Evolutionary conservation across 2,113 vertebrate species (phyloP), one percentile per base, ranked within the genome.

Genomic region (Falcunculus frontatus): DNA sequence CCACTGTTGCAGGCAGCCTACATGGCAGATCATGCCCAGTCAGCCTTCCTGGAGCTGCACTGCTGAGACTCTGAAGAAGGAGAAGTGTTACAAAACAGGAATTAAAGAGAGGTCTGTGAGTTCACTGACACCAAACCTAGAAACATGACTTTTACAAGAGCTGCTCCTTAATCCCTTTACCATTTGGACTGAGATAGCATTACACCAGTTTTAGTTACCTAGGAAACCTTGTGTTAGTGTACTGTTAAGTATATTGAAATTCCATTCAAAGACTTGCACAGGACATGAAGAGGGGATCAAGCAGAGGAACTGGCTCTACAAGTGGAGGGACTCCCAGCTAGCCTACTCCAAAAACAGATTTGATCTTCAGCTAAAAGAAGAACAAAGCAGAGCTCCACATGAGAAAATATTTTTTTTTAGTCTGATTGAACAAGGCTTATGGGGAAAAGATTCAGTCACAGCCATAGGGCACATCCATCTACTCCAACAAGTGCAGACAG

Each of bases 11-110:
- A 60, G 44, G 33, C 19, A 83, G 44, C 20, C 78, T 78, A 16
- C 0, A 0, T 6, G 16, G 32, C 25, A 82, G 47, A 29, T 33
- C 16, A 27, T 17, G 39, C 3, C 10, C 26, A n/a, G 14, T 25
- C 39, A 73, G 49, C 21, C 33, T 27, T 68, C 26, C 46, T 59
- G 35, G 18, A 59, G 1, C 37, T 44, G 19, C 2, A 5, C 9
- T 73, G 9, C 25, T 70, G 42, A 57, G 56, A 44, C 4, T 8
- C 13, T 18, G 15, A 32, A 17, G 22, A 77, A 79, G 9, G 5
- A 77, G 26, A 44, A 80, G 35, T 1, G 8, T 57, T 47, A 72
- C 35, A 33, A 73, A 89, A 65, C 5, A 55, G 55, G 9, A 80
- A 49, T 25, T 70, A 16, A 12, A 64, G 23, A 64, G 12, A 64